Conservation (phyloP, 2,888 invertebrate genomes). For the Metallyticus violacea region DNA sequence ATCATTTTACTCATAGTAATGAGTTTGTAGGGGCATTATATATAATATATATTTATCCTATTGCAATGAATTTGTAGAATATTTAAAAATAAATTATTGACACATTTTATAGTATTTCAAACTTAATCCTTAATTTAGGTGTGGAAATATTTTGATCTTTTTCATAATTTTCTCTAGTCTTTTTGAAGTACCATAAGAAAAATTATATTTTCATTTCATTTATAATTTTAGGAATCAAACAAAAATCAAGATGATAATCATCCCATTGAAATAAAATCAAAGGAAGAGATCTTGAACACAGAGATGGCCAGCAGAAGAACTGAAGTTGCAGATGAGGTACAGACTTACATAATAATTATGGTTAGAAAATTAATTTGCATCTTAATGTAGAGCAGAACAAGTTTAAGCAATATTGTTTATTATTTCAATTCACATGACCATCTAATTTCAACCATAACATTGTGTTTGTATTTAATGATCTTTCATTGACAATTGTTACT, state of each 20-base stretch:
- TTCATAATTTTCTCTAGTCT: too few species aligned
- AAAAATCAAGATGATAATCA: not conserved
- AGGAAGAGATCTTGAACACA: not conserved
- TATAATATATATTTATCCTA: too few species aligned
- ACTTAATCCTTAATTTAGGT: too few species aligned
- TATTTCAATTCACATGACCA: not conserved
- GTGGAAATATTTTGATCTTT: too few species aligned
- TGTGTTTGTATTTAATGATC: too few species aligned
- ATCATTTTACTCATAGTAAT: too few species aligned
- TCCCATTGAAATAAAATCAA: not conserved
- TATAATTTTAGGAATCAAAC: not conserved
- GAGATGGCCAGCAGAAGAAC: not conserved
- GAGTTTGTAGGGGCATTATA: too few species aligned
- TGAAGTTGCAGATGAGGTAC: not conserved
- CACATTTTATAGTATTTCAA: too few species aligned
- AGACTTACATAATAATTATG: not conserved
- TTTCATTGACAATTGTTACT: too few species aligned
- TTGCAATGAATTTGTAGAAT: too few species aligned
- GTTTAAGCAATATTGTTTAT: not conserved
- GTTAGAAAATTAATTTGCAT: not conserved
- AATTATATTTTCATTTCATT: not conserved
- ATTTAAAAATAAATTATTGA: too few species aligned
- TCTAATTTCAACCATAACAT: not conserved
- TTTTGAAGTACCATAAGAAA: too few species aligned
- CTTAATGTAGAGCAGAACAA: not conserved